These are phyloP conservation scores for Tribolium castaneum DNA, from an alignment of 1,140 invertebrate species.

Conservation along the genomic window DNA sequence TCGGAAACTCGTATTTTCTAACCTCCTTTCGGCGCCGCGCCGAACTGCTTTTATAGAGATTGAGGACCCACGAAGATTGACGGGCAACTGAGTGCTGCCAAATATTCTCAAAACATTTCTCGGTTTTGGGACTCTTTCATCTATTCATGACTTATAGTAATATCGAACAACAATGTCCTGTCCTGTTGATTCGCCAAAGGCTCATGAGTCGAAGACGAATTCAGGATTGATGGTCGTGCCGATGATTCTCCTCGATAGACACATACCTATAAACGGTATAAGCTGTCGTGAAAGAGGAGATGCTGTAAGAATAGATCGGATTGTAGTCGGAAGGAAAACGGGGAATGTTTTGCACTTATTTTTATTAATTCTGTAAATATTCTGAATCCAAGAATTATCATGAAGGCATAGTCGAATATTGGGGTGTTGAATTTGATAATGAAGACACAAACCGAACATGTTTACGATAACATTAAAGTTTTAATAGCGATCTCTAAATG, in stretches of 20 bases:
- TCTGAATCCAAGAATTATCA: background rate
- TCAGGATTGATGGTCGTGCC: constrained; percentile 44
- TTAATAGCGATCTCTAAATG: no score
- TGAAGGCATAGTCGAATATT: constrained; percentile 8
- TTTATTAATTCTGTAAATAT: constrained; percentile 10
- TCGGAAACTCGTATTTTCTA: no score
- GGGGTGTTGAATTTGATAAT: no score
- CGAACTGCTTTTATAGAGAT: no score
- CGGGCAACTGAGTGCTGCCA: no score
- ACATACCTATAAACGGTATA: constrained; percentile 44
- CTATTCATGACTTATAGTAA: no score
- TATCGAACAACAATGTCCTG: constrained; percentile 30
- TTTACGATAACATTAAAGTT: no score
- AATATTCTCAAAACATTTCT: no score
- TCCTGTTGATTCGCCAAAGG: constrained; percentile 30
- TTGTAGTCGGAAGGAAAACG: constrained; percentile 45
- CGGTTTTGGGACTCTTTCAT: no score
- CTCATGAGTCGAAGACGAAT: constrained; percentile 40
- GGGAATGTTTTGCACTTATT: constrained; percentile 43
- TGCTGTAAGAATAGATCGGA: constrained; percentile 47
- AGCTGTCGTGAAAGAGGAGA: constrained; percentile 47
- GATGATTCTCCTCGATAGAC: constrained; percentile 41
- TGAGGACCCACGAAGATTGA: no score
- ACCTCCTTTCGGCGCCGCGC: no score
- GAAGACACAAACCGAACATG: no score